These are phyloP conservation scores for Omphaloscelis lunosa DNA, from an alignment of 2,888 invertebrate species.

Conservation along the genomic window DNA sequence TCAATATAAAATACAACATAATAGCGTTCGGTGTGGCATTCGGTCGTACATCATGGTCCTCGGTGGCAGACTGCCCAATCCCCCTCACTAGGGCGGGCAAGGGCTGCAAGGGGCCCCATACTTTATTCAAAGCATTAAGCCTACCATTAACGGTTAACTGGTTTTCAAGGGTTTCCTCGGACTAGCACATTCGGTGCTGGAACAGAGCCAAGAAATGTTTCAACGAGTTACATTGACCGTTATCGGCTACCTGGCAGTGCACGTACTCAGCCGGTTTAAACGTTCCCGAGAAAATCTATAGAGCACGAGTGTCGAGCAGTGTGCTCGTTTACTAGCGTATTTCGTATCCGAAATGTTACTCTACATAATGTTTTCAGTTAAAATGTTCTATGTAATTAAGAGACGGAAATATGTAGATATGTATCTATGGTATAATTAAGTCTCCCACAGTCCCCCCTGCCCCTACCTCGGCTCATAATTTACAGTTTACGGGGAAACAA, in stretches of 20 bases:
- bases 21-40: slow-evolving; percentile 67
- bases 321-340: slow-evolving; percentile 20
- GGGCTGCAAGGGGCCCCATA: slow-evolving; percentile 67
- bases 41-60: slow-evolving; percentile 74
- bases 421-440: slow-evolving; percentile 48
- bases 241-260: slow-evolving; percentile 70
- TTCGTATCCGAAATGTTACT: slow-evolving; percentile 22
- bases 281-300: slow-evolving; percentile 53
- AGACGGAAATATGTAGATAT: slow-evolving; percentile 40
- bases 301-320: slow-evolving; percentile 18
- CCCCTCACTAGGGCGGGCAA: slow-evolving; percentile 67
- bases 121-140: slow-evolving; percentile 84
- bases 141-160: slow-evolving; percentile 78
- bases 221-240: slow-evolving; percentile 68
- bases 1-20: slow-evolving; percentile 75
- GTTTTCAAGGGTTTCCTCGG: slow-evolving; percentile 82
- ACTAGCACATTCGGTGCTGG: slow-evolving; percentile 78
- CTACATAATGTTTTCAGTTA: slow-evolving; percentile 25
- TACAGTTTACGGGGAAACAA: slow-evolving; percentile 26
- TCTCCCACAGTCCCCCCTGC: slow-evolving; percentile 21
- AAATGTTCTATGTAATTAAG: slow-evolving; percentile 46
- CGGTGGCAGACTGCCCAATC: slow-evolving; percentile 73
- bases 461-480: slow-evolving; percentile 12
- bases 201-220: slow-evolving; percentile 77
- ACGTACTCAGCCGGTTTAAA: slow-evolving; percentile 63